Base-by-base conservation (phyloP, 2,888 invertebrate genomes). In the Rotaria sp. region DNA sequence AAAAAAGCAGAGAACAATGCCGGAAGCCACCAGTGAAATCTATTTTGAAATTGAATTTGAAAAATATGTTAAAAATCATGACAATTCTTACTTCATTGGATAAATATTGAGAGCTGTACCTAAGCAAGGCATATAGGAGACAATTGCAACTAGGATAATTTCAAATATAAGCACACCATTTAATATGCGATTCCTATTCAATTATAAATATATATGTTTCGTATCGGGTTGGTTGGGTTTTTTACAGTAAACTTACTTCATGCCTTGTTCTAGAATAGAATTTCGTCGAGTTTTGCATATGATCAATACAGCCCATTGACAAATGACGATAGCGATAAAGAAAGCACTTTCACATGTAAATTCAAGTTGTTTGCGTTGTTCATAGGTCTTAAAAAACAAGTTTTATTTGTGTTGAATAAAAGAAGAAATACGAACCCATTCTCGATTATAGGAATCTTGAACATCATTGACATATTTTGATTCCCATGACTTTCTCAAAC, bases 21-120 rank as follows among this genome's bases (percentile, higher is more conserved):
- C 89, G 96, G 96, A 93, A 98, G 93, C 98, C 97, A 98, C 97
- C 97, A 98, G 90, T 96, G 95, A 92, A 96, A 95, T 93, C 97
- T 97, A 91, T 84, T 92, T 15, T 13, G 1, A 15, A 55, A 52
- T 59, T 3, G 13, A 59, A 52, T 55, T 55, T 18, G 1, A 35
- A 35, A 67, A 35, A 26, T 7, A 52, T 75, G 5, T 38, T 18
- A 21, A n/a, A 67, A 30, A n/a, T 67, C 30, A 67, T 30, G 8
- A 30, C 30, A 11, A 1, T 21, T 87, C 89, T 88, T 88, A 91
- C 91, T 90, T 89, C 85, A 92, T 89, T 87, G 91, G 91, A 89
- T 91, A 91, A 90, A 91, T 91, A 88, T 91, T 89, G 74, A 92
- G 90, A 87, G 90, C 91, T 87, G 90, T 90, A 88, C 91, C 91